Base-by-base conservation (phyloP, 2,888 invertebrate species). In the Formica aserva region DNA sequence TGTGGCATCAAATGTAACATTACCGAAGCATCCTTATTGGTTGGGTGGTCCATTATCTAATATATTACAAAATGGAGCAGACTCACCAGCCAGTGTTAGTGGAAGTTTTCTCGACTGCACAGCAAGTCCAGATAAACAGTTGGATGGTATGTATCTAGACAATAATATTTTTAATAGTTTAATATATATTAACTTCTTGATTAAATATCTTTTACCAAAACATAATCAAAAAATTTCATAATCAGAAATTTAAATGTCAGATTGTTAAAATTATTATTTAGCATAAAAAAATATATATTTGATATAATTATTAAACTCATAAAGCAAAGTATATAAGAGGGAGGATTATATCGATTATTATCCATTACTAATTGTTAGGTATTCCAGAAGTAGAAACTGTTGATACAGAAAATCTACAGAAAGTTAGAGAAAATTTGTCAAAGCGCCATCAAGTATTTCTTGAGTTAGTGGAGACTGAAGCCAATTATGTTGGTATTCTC, bases 401-500 rank as follows among this genome's bases (percentile, higher is more conserved):
- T 66, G 96, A 95, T 90, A 89, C 92, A 85, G 97, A 97, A 92
- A 96, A 96, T 75, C 38, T 72, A 26, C 63, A 11, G 0, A 62
- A 22, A 18, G 96, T 96, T 83, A 95, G 97, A 86, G 97, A 97
- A 92, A 96, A 96, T 89, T 96, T 97, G 94, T 97, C 97, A 63
- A 96, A 97, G 3, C 96, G 98, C 75, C 97, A 98, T 93, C 97
- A 97, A 95, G 98, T 98, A 72, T 98, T 98, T 94, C 96, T 98
- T 95, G 99, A 99, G 95, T 96, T 99, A 91, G 96, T 98, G 87
- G 98, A 99, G 95, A 99, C 99, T 0, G 99, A 99, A 95, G 98
- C 97, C 84, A 99, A 99, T 96, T 99, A 99, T 95, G 99, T 99
- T 85, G 97, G 97, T 86, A 99, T 99, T 93, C 96, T 99, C 91